Conservation (phyloP, 92 coral and sea anemone genomes). For the Umimayanthus kanabou region DNA sequence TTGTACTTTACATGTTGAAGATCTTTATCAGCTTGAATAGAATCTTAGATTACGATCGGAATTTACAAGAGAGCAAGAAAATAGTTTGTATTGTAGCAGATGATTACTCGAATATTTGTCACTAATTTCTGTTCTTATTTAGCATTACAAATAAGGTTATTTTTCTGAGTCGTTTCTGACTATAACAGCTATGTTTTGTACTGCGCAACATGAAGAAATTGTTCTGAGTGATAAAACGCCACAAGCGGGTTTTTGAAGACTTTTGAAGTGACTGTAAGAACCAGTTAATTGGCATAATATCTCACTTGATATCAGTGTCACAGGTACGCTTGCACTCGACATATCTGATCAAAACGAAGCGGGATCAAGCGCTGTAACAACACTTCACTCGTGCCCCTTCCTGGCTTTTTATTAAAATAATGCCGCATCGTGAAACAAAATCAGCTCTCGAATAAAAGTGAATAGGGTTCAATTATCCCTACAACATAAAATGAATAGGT, state of each 20-base stretch:
- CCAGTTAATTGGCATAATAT: not conserved
- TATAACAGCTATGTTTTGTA: not conserved
- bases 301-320: not conserved
- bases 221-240: not conserved
- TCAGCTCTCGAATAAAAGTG: slow-evolving; percentile 9
- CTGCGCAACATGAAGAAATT: not conserved
- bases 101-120: not conserved
- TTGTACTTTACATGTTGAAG: not conserved
- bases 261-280: not conserved
- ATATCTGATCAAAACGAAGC: slow-evolving; percentile 23
- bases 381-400: not conserved
- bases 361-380: not conserved
- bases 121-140: not conserved
- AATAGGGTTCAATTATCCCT: slow-evolving; percentile 16
- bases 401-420: not conserved
- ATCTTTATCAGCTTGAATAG: slow-evolving; percentile 23
- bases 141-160: not conserved
- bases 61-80: slow-evolving; percentile 5
- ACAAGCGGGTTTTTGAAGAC: slow-evolving; percentile 11
- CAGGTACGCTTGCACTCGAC: not conserved
- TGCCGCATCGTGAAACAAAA: not conserved
- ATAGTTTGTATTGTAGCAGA: slow-evolving; percentile 1
- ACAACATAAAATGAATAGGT: slow-evolving; percentile 2
- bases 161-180: not conserved
- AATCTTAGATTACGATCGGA: slow-evolving; percentile 29